phyloP scores from a whole-genome alignment of 2,888 invertebrate species.

The Horisme vitalbata region DNA sequence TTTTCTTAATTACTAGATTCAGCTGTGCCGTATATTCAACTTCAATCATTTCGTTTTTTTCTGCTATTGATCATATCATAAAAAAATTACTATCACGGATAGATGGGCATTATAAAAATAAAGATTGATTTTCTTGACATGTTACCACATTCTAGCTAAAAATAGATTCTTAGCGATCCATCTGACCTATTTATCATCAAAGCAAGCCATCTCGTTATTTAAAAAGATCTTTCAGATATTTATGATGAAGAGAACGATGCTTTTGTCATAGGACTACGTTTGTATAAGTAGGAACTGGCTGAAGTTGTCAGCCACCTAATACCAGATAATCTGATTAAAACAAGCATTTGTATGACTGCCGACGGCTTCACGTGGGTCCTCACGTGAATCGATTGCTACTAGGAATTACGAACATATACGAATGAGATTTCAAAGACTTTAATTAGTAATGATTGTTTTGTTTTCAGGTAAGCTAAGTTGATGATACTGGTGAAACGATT shows the following conservation, averaged over 20 bases:
- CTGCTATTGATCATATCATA: too few species aligned
- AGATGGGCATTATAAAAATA: too few species aligned
- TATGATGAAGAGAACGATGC: background rate
- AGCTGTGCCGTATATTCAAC: too few species aligned
- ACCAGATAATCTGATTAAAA: conserved; percentile 46
- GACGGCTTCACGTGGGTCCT: conserved; percentile 38
- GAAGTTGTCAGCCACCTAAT: conserved; percentile 37
- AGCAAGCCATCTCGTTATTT: background rate
- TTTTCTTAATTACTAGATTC: too few species aligned
- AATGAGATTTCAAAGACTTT: conserved; percentile 31
- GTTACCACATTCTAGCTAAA: too few species aligned
- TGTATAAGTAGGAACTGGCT: conserved; percentile 13
- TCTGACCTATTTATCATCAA: too few species aligned
- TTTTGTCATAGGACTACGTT: background rate
- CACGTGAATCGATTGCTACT: conserved; percentile 22
- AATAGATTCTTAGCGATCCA: too few species aligned
- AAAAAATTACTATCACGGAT: too few species aligned
- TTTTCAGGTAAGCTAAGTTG: conserved; percentile 14
- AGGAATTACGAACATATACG: conserved; percentile 11
- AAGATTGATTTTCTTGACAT: too few species aligned
- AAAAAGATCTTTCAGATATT: background rate
- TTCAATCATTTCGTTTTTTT: too few species aligned
- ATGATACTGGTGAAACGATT: background rate
- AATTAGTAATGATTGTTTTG: conserved; percentile 3
- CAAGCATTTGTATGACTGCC: conserved; percentile 45